Evolutionary conservation across 2,113 vertebrate species (phyloP).

Genomic region (Agapornis roseicollis): DNA sequence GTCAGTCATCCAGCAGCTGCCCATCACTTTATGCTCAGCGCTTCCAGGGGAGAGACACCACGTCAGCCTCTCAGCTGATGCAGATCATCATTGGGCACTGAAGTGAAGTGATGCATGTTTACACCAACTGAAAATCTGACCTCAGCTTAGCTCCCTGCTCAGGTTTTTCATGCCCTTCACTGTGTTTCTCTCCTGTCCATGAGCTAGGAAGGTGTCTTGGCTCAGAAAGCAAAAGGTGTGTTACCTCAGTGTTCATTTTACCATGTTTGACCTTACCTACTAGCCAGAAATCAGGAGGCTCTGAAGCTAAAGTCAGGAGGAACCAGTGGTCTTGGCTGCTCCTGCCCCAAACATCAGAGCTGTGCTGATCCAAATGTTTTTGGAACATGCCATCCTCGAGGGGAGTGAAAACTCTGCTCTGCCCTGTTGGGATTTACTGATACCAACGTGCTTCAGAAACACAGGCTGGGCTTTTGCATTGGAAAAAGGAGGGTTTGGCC

Average conservation of each 20-base stretch:
- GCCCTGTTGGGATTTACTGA: neutral
- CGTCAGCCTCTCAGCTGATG: neutral
- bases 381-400: fast-evolving
- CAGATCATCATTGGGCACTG: neutral
- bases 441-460: neutral
- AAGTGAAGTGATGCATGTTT: neutral
- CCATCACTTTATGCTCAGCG: neutral
- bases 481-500: neutral
- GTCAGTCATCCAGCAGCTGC: neutral
- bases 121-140: neutral
- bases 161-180: neutral
- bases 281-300: neutral
- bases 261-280: fast-evolving
- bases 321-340: neutral
- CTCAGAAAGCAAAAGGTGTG: neutral
- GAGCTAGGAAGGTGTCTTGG: neutral
- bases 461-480: neutral
- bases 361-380: neutral
- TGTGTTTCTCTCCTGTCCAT: neutral
- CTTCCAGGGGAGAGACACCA: neutral
- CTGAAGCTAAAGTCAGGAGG: neutral
- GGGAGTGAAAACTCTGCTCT: neutral
- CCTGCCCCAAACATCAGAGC: neutral
- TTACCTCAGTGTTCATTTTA: neutral
- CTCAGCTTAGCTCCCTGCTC: neutral